Base-by-base conservation (phyloP, 2,113 vertebrate genomes). In the Sigmodon hispidus region DNA sequence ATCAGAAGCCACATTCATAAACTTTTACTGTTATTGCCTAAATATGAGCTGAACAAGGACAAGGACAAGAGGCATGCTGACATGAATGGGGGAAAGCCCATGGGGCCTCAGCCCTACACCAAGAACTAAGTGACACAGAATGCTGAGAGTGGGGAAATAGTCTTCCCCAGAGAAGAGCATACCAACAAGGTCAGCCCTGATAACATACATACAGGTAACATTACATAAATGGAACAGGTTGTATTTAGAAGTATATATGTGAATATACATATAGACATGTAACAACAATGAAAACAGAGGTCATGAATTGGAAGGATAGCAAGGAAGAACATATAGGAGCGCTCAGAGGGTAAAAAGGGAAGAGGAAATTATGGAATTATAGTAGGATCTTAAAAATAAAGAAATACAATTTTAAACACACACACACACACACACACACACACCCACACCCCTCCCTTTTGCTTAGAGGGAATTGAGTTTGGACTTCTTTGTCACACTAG, bases 401-500 rank as follows among this genome's bases (percentile, higher is more conserved):
- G 48, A 79, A 40, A 24, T 57, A 59, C 13, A 59, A 81, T 59
- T 81, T 55, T 79, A 79, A 19, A n/a, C 11, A n/a, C 50, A 52
- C 48, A 77, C 45, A 77, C 75, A 12, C 40, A 75, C 11, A 75
- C 43, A 79, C 29, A 73, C 40, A 73, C 40, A 76, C 73, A 73
- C 40, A 48, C 43, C 48, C 73, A 15, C 43, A 31, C 26, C 43
- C 43, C n/a, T 79, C 19, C 52, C 55, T 93, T 93, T 72, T 84
- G 48, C 87, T 84, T 87, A 91, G 83, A 77, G 69, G 40, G 83
- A 91, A 83, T 52, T 70, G 45, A 87, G 72, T 67, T 94, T 43
- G n/a, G 31, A 76, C 72, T 76, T 8, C 55, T n/a, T 55, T n/a
- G 26, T 79, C 26, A 9, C 36, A 80, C 40, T 61, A 85, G 90